Conservation (phyloP, 2,113 vertebrate genomes). For the Eolophus roseicapilla region DNA sequence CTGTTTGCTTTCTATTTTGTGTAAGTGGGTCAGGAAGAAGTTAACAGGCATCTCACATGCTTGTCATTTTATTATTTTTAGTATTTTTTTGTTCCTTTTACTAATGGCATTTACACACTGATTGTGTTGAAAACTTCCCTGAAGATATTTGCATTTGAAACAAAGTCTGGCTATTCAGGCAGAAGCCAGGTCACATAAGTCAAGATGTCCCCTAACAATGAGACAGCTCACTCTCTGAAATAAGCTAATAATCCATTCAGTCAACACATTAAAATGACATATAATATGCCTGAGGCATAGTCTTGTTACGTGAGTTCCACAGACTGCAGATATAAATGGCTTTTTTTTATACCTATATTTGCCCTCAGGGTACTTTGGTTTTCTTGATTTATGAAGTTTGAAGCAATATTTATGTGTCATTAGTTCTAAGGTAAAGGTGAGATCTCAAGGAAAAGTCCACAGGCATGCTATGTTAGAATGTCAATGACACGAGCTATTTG, state of each 20-base stretch:
- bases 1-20: slow-evolving; percentile 49
- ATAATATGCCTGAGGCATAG: slow-evolving; percentile 6
- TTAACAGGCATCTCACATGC: not conserved
- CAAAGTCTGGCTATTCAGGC: not conserved
- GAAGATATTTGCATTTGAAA: slow-evolving; percentile 48
- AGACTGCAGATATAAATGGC: not conserved
- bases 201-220: not conserved
- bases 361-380: not conserved
- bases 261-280: slow-evolving; percentile 48
- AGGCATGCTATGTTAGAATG: not conserved
- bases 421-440: not conserved
- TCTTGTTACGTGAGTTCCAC: not conserved
- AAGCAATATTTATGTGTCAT: not conserved
- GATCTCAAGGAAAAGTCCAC: not conserved
- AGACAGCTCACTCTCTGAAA: not conserved
- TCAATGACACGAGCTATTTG: not conserved
- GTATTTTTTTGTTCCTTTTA: slow-evolving; percentile 28
- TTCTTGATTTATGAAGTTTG: not conserved
- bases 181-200: slow-evolving; percentile 34
- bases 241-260: not conserved
- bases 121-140: slow-evolving; percentile 22
- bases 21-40: slow-evolving; percentile 37
- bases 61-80: slow-evolving; percentile 60
- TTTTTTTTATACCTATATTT: not conserved
- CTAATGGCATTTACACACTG: slow-evolving; percentile 8